Base-by-base conservation (phyloP, 2,888 invertebrate genomes). In the Dryomyza anilis region DNA sequence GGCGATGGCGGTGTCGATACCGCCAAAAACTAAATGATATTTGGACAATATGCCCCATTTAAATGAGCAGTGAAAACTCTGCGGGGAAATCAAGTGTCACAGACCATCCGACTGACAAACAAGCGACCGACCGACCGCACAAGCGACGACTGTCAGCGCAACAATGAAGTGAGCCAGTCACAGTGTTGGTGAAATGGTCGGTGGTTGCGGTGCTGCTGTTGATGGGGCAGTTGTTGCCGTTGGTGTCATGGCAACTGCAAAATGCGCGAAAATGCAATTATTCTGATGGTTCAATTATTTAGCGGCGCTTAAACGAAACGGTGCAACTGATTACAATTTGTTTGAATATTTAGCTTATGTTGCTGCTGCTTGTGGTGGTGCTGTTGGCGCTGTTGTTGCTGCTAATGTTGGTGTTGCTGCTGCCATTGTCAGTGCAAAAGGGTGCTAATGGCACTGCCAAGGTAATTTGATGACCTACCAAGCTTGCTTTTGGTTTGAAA, bases 181-280 rank as follows among this genome's bases (percentile, higher is more conserved):
- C n/a, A n/a, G n/a, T n/a, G n/a, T n/a, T n/a, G n/a, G n/a, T n/a
- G n/a, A n/a, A n/a, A n/a, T n/a, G n/a, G n/a, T n/a, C n/a, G n/a
- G n/a, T n/a, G n/a, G n/a, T n/a, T n/a, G n/a, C n/a, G n/a, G n/a
- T n/a, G n/a, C n/a, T n/a, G n/a, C n/a, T n/a, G n/a, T n/a, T n/a
- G n/a, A n/a, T n/a, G n/a, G n/a, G n/a, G n/a, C n/a, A n/a, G n/a
- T n/a, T n/a, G n/a, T n/a, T n/a, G n/a, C n/a, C n/a, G n/a, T n/a
- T n/a, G n/a, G n/a, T n/a, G n/a, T n/a, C n/a, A n/a, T 46, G 46
- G 46, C 21, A 46, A 46, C 46, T 10, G n/a, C 46, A 16, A 46
- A 46, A 14, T 19, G 46, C 46, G 46, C 16, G n/a, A 19, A 50
- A 50, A 50, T 50, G 19, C 48, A 50, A 50, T 50, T 50, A 50